phyloP scores from a whole-genome alignment of 2,888 invertebrate genomes.

The Cataglyphis altisquamis region DNA sequence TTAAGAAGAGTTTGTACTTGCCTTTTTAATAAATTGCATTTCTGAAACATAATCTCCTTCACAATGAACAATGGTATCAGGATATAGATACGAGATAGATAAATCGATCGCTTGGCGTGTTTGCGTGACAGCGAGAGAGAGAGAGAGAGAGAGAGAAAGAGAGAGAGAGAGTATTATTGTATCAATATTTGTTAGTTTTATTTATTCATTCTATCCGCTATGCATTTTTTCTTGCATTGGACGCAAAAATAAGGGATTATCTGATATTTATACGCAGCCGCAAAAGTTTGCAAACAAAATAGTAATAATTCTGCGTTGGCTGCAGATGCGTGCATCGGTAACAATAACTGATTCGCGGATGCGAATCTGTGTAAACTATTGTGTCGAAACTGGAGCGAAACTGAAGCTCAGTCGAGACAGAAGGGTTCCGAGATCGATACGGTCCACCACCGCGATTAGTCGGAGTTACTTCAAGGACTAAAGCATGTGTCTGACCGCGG shows the following conservation, averaged over 20 bases:
- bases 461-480: slow-evolving; percentile 39
- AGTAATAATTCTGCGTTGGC: neutral
- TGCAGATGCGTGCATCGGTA: neutral
- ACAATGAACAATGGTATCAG: neutral
- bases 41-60: neutral
- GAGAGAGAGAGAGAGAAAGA: neutral
- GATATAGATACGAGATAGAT: slow-evolving; percentile 9
- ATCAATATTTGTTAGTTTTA: slow-evolving; percentile 11
- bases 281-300: neutral
- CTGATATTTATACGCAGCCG: neutral
- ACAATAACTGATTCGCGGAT: slow-evolving; percentile 2
- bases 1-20: neutral
- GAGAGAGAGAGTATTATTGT: slow-evolving; percentile 2
- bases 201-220: neutral
- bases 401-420: slow-evolving; percentile 26
- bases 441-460: slow-evolving; percentile 57
- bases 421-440: slow-evolving; percentile 56
- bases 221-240: neutral
- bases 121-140: neutral
- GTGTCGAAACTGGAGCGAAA: slow-evolving; percentile 39
- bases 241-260: slow-evolving; percentile 13
- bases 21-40: neutral
- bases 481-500: slow-evolving; percentile 38
- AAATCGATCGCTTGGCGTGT: slow-evolving; percentile 2
- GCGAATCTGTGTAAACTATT: neutral